Base-by-base conservation (phyloP, 2,113 vertebrate genomes). In the Percopsis transmontana region DNA sequence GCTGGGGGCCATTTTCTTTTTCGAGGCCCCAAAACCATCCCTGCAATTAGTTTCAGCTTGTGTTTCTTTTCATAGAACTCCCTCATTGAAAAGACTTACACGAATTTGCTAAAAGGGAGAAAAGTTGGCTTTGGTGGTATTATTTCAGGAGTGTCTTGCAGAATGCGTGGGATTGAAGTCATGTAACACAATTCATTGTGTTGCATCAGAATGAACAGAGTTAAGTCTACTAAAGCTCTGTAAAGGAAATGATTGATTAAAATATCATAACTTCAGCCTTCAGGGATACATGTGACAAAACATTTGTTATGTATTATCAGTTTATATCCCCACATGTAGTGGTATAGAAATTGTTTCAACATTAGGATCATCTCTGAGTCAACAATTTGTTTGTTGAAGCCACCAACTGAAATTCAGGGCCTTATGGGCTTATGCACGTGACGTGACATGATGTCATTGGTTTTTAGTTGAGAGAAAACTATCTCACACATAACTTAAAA, bases 141-240 rank as follows among this genome's bases (percentile, higher is more conserved):
- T 81, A 80, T 87, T 84, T 90, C 18, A 6, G 64, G 78, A 70
- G 50, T 20, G 5, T n/a, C 52, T 55, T 75, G 54, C 70, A 77
- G 71, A 85, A 84, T 76, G 72, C 55, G 67, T 86, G 72, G 80
- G 84, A 80, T 47, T 62, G 62, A 68, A 8, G 57, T 38, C 13
- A n/a, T 54, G 45, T 39, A 57, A 55, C 33, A 63, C 66, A 14
- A 21, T 45, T 62, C 16, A 72, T 24, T 52, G 47, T 72, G 63
- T 70, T 79, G 68, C 66, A 71, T 70, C 56, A 79, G 64, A 66
- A 62, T 23, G 1, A n/a, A 68, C 24, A 16, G 15, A 64, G 20
- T 59, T 62, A 20, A 41, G 24, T 27, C 19, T 11, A 6, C 54
- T 56, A 51, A 44, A 33, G 8, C 20, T 69, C 45, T 11, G 1